Evolutionary conservation across 1,140 invertebrate genomes (phyloP).

Genomic region (Antheraea pernyi): DNA sequence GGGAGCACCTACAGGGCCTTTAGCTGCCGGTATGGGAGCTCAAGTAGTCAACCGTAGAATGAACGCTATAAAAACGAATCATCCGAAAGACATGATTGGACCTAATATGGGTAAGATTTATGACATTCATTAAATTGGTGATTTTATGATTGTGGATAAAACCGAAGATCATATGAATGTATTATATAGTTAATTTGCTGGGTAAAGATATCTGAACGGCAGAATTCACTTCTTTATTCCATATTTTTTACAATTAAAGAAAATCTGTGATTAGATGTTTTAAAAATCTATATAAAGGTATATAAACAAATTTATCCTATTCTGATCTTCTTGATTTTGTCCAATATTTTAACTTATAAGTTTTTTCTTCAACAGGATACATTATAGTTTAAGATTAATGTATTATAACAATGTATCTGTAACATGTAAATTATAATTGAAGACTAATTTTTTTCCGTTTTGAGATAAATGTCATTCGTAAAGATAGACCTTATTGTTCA

Average conservation of each 20-base stretch:
- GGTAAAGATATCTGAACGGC: neutral
- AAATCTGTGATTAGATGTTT: no score
- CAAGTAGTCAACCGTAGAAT: conserved; percentile 84
- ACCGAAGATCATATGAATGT: neutral
- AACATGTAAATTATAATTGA: neutral
- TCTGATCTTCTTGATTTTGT: neutral
- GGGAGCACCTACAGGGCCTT: conserved; percentile 62
- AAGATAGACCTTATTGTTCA: no score
- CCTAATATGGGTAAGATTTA: conserved; percentile 85
- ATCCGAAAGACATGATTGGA: conserved; percentile 88
- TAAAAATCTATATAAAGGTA: no score
- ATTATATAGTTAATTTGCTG: neutral
- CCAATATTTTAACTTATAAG: neutral
- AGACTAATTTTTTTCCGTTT: neutral
- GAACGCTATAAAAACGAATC: conserved; percentile 90
- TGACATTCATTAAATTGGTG: neutral
- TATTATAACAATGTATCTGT: neutral
- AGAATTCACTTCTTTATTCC: no score
- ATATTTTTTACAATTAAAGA: no score
- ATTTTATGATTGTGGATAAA: conserved; percentile 1
- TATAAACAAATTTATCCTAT: no score
- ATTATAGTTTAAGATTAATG: neutral
- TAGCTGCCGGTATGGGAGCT: conserved; percentile 73
- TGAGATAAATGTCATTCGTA: neutral
- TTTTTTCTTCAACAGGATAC: neutral